These are phyloP conservation scores for Argyra leucocephala DNA, from an alignment of 2,888 invertebrate genomes.

Conservation along the genomic window DNA sequence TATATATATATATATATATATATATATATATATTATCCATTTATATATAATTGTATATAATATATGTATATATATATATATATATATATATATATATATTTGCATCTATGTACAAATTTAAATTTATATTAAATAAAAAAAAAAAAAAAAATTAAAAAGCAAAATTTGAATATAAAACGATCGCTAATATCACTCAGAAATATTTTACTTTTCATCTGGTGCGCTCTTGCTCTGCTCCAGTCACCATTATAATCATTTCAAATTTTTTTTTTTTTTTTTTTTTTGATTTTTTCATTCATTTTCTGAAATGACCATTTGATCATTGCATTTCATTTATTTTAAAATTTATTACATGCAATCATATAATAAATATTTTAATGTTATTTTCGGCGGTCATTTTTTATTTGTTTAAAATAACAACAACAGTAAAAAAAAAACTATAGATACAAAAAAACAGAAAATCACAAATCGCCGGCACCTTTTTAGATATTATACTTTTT, in stretches of 20 bases:
- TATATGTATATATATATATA: no score
- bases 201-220: background rate
- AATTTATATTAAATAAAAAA: no score
- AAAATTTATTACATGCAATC: conserved; percentile 2
- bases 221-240: background rate
- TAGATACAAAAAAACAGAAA: background rate
- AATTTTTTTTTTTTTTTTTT: background rate
- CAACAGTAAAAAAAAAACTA: no score
- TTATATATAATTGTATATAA: no score
- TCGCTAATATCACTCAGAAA: no score
- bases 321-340: conserved; percentile 1
- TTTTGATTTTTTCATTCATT: background rate
- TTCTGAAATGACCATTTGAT: conserved; percentile 3
- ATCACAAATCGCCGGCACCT: background rate
- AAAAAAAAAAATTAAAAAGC: no score
- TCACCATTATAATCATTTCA: background rate
- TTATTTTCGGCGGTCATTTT: background rate
- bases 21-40: no score
- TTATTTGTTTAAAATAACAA: no score
- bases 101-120: no score
- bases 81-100: no score
- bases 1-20: no score
- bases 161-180: no score
- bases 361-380: conserved; percentile 1
- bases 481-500: background rate